Percentiles rank a stretch among this genome's conserved stretches.
phyloP scores from a whole-genome alignment of 2,888 invertebrate species.

The Arenicola marina region DNA sequence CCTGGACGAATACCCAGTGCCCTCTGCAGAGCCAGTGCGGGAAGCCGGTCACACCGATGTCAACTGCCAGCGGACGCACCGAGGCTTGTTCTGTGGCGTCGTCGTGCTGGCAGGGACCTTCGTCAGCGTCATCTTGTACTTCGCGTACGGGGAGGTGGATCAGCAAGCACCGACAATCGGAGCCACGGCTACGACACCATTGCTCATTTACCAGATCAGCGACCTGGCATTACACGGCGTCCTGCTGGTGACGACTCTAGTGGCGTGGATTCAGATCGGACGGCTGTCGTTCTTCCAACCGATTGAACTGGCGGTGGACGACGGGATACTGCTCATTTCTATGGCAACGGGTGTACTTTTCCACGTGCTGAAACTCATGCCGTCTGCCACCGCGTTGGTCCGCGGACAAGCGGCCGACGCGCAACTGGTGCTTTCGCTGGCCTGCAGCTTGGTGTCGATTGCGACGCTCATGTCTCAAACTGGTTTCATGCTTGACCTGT shows the following conservation, averaged over 20 bases:
- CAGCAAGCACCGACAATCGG: not conserved
- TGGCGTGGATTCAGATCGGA: slow-evolving; percentile 11
- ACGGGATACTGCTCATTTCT: not conserved
- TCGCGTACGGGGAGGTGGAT: slow-evolving; percentile 7
- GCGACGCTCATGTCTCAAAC: slow-evolving; percentile 8
- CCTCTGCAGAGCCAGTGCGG: not conserved
- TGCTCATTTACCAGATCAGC: slow-evolving; percentile 13
- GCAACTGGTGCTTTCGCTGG: not conserved
- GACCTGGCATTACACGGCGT: slow-evolving; percentile 13
- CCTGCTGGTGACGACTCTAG: not conserved
- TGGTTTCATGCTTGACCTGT: slow-evolving; percentile 16
- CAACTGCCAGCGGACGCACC: slow-evolving; percentile 18
- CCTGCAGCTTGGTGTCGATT: slow-evolving; percentile 1
- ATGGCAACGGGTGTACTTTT: slow-evolving; percentile 6
- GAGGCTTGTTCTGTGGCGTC: slow-evolving; percentile 20
- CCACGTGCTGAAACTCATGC: slow-evolving; percentile 11
- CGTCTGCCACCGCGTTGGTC: too few relatives aligned
- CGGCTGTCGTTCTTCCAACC: slow-evolving; percentile 1
- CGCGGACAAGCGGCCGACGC: not conserved
- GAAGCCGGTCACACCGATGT: slow-evolving; percentile 5
- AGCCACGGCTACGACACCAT: not conserved
- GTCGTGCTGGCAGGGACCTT: slow-evolving; percentile 13
- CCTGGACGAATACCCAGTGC: slow-evolving; percentile 2
- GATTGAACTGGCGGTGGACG: not conserved
- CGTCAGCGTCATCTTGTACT: slow-evolving; percentile 17